Percentiles rank a stretch among this genome's conserved stretches.
These are phyloP conservation scores for Eumacrocentrus americanus DNA, from an alignment of 2,888 invertebrate genomes.

Conservation along the genomic window DNA sequence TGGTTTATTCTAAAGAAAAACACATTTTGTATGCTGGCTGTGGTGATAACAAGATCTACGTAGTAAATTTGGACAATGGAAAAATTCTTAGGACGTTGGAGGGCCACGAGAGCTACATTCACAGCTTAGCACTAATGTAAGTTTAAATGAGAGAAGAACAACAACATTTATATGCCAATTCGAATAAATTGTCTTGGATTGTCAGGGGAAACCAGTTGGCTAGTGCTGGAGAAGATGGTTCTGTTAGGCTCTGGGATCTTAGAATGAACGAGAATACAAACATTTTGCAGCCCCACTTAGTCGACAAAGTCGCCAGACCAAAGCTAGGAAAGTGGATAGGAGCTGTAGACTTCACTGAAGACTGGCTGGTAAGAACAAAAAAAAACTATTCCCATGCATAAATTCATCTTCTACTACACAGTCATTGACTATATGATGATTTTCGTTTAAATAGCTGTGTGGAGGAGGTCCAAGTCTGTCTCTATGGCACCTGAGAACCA, in stretches of 20 bases:
- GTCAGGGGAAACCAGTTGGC: constrained; percentile 73
- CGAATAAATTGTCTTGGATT: constrained; percentile 23
- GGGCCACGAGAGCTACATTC: constrained; percentile 83
- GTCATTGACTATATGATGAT: too few relatives aligned
- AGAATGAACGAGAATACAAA: constrained; percentile 69
- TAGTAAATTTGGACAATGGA: constrained; percentile 78
- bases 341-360: constrained; percentile 78
- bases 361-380: constrained; percentile 78
- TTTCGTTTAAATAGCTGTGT: constrained; percentile 69
- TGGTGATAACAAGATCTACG: constrained; percentile 82
- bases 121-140: constrained; percentile 74
- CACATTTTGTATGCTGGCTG: constrained; percentile 78
- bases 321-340: constrained; percentile 90
- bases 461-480: constrained; percentile 90
- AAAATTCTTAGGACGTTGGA: constrained; percentile 68
- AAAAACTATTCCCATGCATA: constrained; percentile 12
- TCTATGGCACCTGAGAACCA: constrained; percentile 85
- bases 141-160: constrained; percentile 45
- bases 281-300: constrained; percentile 74
- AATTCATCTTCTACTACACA: constrained; percentile 8
- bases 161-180: too few relatives aligned
- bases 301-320: constrained; percentile 72
- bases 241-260: constrained; percentile 81
- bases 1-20: constrained; percentile 70
- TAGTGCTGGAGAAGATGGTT: constrained; percentile 86